These are phyloP conservation scores for Torymus texanus DNA, from an alignment of 2,888 invertebrate species.

Conservation along the genomic window DNA sequence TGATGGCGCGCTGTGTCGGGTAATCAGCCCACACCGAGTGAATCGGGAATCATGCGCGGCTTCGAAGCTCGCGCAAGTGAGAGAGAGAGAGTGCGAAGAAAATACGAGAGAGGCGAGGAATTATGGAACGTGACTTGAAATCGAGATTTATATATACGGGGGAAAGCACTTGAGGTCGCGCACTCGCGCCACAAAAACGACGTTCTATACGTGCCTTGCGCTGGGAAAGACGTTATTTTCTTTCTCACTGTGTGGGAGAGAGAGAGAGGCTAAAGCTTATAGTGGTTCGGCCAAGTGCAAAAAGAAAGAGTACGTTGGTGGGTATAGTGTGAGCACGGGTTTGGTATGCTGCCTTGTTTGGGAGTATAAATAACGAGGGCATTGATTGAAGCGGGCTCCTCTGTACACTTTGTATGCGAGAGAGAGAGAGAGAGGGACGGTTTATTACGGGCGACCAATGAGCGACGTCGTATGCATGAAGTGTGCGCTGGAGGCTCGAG, in stretches of 20 bases:
- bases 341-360: slow-evolving; percentile 2
- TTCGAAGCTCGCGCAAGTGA: neutral
- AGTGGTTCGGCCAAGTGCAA: no score
- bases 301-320: slow-evolving; percentile 1
- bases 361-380: slow-evolving; percentile 35
- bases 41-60: slow-evolving; percentile 16
- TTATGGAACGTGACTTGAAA: slow-evolving; percentile 67
- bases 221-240: slow-evolving; percentile 10
- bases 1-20: slow-evolving; percentile 20
- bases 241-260: neutral
- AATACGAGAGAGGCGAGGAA: slow-evolving; percentile 55
- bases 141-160: slow-evolving; percentile 61
- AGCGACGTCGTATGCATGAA: neutral
- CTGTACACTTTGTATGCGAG: slow-evolving; percentile 6
- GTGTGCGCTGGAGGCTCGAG: neutral
- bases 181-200: slow-evolving; percentile 28
- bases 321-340: slow-evolving; percentile 5
- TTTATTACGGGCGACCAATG: slow-evolving; percentile 30
- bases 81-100: slow-evolving; percentile 38
- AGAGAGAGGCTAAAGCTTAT: neutral
- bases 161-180: slow-evolving; percentile 41
- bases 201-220: neutral
- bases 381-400: neutral
- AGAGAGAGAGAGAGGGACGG: neutral
- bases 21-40: slow-evolving; percentile 32